Base-by-base conservation (phyloP, 2,113 vertebrate species). In the Anhinga rufa region DNA sequence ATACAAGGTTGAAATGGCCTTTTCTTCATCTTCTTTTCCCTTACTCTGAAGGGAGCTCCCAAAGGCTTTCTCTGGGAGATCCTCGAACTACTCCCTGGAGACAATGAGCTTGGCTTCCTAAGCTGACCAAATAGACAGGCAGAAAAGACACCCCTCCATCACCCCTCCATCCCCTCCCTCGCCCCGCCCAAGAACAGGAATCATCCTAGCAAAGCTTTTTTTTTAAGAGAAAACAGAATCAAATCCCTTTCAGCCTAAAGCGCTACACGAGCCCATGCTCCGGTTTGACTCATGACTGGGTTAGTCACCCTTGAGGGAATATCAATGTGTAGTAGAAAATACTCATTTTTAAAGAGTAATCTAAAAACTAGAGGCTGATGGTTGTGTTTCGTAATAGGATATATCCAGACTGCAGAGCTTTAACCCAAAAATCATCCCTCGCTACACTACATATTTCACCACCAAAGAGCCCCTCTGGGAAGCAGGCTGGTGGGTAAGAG, bases 1-100 rank as follows among this genome's bases (percentile, higher is more conserved):
- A 64, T 14, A 4, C 21, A 40, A 44, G 14, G 10, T 0, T 91
- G 44, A 92, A 89, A 81, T 0, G 2, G 11, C 9, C 29, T 93
- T 88, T 88, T 78, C 51, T 77, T 74, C 22, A 29, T 19, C 32
- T 38, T 86, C 49, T 78, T 54, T 83, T 71, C 16, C 11, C 10
- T 72, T 51, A 20, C 32, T 71, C 31, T 0, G 0, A 66, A 80
- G 7, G 3, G 12, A 10, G 2, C 9, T 55, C 17, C 17, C 68
- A 80, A 68, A 31, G 29, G 6, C 29, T 78, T 82, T 9, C 40
- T 82, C 38, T 54, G 31, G 46, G 31, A 1, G 0, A 38, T 95
- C 57, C 18, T 88, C 55, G 34, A 92, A 34, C 36, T 60, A 17
- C 25, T 81, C 31, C 19, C 29, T 38, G 26, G 2, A 29, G 77